Base-by-base conservation (phyloP, 1,140 invertebrate genomes). In the Pogonomyrmex barbatus region DNA sequence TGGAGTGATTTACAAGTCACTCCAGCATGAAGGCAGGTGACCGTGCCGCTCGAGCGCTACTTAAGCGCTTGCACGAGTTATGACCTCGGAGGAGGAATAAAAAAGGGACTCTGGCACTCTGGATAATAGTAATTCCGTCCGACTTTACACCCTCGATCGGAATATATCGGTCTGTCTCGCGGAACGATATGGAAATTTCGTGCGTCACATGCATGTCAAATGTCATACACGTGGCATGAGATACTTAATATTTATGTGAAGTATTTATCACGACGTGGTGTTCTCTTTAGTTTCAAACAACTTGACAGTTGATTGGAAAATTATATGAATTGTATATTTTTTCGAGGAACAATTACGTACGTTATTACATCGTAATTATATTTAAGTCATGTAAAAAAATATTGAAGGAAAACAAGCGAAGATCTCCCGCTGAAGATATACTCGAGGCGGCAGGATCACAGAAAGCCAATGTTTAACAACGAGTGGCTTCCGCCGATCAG, bases 1-100 rank as follows among this genome's bases (percentile, higher is more conserved):
- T 93, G 93, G 93, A 94, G 91, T 94, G 94, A 94, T 94, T 94
- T 94, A 94, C 93, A 94, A 94, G 92, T 94, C 94, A 94, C 92
- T 94, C 93, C 93, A 92, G 91, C 94, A 93, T 94, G 93, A 93
- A 94, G 93, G 93, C 94, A 94, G 93, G 94, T 94, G 94, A 94
- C 87, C 91, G 94, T 94, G 88, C 91, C 92, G 93, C 91, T 94
- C 90, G 90, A 94, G 86, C 91, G 89, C 88, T 90, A 87, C 88
- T 90, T 90, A 87, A 89, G 71, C 75, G 65, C 78, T 90, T 89
- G 65, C 85, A 87, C 88, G 89, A 89, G 78, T 87, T 85, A 89
- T 33, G 79, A 52, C 39, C 77, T 50, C 75, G 60, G 30, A 73
- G 67, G 24, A 42, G 24, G 30, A 24, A 68, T 68, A 67, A 77